Evolutionary conservation across 1,140 invertebrate species (phyloP).

Genomic region (Drosophila asahinai): DNA sequence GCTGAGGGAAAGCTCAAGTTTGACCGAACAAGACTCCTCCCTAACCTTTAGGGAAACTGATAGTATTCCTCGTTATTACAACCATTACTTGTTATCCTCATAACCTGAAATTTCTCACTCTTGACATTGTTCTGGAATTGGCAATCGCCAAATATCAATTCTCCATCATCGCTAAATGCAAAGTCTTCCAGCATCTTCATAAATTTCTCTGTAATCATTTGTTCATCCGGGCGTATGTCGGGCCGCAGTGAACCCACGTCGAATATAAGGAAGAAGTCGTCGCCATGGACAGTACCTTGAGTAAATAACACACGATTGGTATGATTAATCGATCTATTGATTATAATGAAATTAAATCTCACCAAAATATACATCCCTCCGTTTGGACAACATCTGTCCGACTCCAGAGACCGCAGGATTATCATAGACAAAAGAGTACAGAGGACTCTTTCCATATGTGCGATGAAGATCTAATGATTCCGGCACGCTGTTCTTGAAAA

Average conservation of each 20-base stretch:
- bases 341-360: background rate
- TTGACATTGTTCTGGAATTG: constrained; percentile 34
- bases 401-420: constrained; percentile 46
- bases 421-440: constrained; percentile 63
- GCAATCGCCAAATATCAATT: constrained; percentile 26
- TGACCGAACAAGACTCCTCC: too few species aligned
- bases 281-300: constrained; percentile 61
- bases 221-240: constrained; percentile 38
- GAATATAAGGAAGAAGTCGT: constrained; percentile 67
- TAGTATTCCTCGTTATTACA: constrained; percentile 34
- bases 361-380: constrained; percentile 58
- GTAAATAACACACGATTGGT: background rate
- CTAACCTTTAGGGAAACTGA: constrained; percentile 13
- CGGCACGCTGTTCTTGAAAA: constrained; percentile 59
- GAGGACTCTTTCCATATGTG: constrained; percentile 26
- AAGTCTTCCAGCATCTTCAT: constrained; percentile 60
- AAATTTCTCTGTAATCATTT: constrained; percentile 47
- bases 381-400: constrained; percentile 36
- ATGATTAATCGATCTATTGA: background rate
- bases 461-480: constrained; percentile 45
- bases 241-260: background rate
- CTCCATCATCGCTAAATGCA: constrained; percentile 3
- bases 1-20: too few species aligned
- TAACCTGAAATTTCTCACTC: constrained; percentile 9
- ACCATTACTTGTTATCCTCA: constrained; percentile 17